A percentile compares a stretch with the other conserved stretches of the same genome.
Conservation (phyloP, 2,113 vertebrate species). For the Glareola pratincola region DNA sequence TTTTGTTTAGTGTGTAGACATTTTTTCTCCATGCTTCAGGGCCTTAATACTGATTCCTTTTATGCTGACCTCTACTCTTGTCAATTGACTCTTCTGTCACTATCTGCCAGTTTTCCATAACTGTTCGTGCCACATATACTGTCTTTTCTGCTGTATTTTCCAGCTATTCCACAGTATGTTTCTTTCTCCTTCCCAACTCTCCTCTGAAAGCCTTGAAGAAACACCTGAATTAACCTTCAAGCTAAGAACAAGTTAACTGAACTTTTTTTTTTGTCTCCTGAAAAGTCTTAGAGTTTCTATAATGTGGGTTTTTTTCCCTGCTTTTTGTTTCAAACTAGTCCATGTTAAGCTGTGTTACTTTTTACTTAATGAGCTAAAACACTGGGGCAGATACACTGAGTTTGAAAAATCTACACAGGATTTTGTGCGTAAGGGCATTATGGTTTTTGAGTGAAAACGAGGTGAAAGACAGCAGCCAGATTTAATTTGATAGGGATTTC, state of each 20-base stretch:
- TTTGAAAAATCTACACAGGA: not conserved
- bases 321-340: not conserved
- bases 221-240: not conserved
- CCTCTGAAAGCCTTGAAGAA: not conserved
- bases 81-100: not conserved
- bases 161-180: not conserved
- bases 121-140: not conserved
- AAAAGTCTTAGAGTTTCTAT: not conserved
- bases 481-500: not conserved
- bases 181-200: not conserved
- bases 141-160: not conserved
- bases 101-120: not conserved
- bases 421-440: not conserved
- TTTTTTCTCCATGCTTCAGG: not conserved
- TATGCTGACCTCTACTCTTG: not conserved
- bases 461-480: not conserved
- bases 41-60: conserved; percentile 22
- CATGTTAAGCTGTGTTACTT: not conserved
- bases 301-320: fast-evolving
- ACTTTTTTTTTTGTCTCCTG: not conserved
- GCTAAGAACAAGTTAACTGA: not conserved
- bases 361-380: not conserved
- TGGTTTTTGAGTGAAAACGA: not conserved
- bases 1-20: not conserved
- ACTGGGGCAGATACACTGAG: not conserved